Percentiles rank a stretch among this genome's conserved stretches.
These are phyloP conservation scores for Drosophila neocordata DNA, from an alignment of 1,140 invertebrate species.

Conservation along the genomic window DNA sequence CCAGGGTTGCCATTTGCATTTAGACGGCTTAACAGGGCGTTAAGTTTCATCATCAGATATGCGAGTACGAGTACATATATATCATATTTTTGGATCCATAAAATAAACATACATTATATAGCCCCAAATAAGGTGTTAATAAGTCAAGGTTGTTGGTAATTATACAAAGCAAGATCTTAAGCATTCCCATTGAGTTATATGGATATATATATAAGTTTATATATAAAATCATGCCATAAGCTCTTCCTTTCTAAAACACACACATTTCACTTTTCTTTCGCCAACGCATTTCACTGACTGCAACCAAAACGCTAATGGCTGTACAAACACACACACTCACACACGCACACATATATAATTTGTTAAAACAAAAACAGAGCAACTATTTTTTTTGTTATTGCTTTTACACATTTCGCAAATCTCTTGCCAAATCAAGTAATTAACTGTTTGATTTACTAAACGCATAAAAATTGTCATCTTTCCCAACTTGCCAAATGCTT, in stretches of 20 bases:
- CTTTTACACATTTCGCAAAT: slow-evolving; percentile 61
- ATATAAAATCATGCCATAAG: neutral
- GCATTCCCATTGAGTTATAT: neutral
- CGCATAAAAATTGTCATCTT: slow-evolving; percentile 65
- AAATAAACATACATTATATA: slow-evolving; percentile 43
- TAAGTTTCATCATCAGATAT: slow-evolving; percentile 65
- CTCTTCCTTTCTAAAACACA: slow-evolving; percentile 2
- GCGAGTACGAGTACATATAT: neutral
- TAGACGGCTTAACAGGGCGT: slow-evolving; percentile 75
- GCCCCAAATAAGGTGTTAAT: slow-evolving; percentile 53
- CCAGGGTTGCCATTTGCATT: slow-evolving; percentile 72
- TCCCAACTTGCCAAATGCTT: slow-evolving; percentile 23
- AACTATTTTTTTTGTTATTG: slow-evolving; percentile 30
- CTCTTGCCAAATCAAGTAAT: slow-evolving; percentile 79
- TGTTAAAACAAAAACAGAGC: slow-evolving; percentile 31
- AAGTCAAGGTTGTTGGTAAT: slow-evolving; percentile 70
- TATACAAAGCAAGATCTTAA: slow-evolving; percentile 26
- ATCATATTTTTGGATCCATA: slow-evolving; percentile 26
- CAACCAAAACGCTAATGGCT: slow-evolving; percentile 8
- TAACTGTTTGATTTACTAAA: slow-evolving; percentile 79
- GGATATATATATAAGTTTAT: too few species aligned
- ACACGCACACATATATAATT: neutral
- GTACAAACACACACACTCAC: neutral
- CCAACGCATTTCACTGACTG: slow-evolving; percentile 33
- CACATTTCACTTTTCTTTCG: slow-evolving; percentile 45